These are phyloP conservation scores for Bufo gargarizans DNA, from an alignment of 2,113 vertebrate genomes.

Conservation along the genomic window DNA sequence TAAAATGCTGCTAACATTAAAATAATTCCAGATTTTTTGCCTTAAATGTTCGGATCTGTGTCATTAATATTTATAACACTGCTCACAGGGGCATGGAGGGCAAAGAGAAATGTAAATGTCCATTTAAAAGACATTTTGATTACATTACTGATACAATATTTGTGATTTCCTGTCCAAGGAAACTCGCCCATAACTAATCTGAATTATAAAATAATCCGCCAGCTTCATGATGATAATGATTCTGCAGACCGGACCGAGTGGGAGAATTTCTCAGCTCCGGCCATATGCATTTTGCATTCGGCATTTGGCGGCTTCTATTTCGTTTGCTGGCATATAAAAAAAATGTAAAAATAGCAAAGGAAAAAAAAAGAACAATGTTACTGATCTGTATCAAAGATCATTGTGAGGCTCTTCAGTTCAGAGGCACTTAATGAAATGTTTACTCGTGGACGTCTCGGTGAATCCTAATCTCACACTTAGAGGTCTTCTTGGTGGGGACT, in stretches of 20 bases:
- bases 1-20: background rate
- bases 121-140: background rate
- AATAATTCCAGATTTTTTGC: background rate
- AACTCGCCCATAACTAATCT: background rate
- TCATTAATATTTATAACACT: background rate
- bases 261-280: background rate
- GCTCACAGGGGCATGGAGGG: background rate
- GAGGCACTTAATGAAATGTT: background rate
- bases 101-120: slow-evolving; percentile 12
- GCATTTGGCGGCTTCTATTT: background rate
- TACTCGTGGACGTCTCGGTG: background rate
- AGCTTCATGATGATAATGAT: background rate
- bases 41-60: background rate
- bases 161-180: background rate
- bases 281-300: background rate
- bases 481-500: background rate
- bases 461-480: background rate
- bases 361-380: background rate
- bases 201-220: background rate
- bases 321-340: background rate
- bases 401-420: background rate
- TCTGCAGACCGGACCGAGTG: background rate
- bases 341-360: background rate
- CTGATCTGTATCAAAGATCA: background rate
- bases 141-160: slow-evolving; percentile 8